Base-by-base conservation (phyloP, 2,113 vertebrate genomes). In the Amphiprion percula region DNA sequence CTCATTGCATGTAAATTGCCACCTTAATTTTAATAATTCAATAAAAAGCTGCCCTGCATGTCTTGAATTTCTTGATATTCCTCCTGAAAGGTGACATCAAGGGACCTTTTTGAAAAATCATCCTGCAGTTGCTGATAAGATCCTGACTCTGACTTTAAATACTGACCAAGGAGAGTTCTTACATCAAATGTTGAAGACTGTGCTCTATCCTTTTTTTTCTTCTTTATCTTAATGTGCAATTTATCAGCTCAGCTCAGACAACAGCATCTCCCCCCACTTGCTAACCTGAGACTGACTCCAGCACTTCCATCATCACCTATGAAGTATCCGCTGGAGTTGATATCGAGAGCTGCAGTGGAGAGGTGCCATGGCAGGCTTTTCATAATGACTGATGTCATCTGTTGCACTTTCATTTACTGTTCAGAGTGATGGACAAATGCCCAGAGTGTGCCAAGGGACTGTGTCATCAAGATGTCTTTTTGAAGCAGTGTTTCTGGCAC, bases 351-450 rank as follows among this genome's bases (percentile, higher is more conserved):
- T 47, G 59, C 64, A 55, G 28, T 52, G 68, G 65, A 47, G 44
- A 74, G 64, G 47, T 41, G 70, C 80, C 14, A 66, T 47, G 79
- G 77, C 62, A 58, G 74, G 23, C 71, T 80, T 86, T 81, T 85
- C 78, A 87, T 82, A 72, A 83, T 82, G 82, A 84, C 80, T 65
- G 77, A 87, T 92, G 82, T 85, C 86, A 77, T 87, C 70, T 73
- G 61, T 82, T 19, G 41, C 64, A 74, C 82, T 91, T 92, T 91
- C 74, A 91, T 91, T 88, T 82, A 83, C 59, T 73, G 65, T 74
- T 91, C 84, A 85, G 80, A 88, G 84, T 89, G 88, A 88, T 80
- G 83, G 88, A 90, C 87, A 84, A 85, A 89, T 77, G 84, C 83
- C 77, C 74, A 81, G 75, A 84, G 69, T 15, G 50, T 56, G 77